Percentiles rank a stretch among this genome's conserved stretches.
Conservation (phyloP, 2,888 invertebrate species). For the Scaeva pyrastri region DNA sequence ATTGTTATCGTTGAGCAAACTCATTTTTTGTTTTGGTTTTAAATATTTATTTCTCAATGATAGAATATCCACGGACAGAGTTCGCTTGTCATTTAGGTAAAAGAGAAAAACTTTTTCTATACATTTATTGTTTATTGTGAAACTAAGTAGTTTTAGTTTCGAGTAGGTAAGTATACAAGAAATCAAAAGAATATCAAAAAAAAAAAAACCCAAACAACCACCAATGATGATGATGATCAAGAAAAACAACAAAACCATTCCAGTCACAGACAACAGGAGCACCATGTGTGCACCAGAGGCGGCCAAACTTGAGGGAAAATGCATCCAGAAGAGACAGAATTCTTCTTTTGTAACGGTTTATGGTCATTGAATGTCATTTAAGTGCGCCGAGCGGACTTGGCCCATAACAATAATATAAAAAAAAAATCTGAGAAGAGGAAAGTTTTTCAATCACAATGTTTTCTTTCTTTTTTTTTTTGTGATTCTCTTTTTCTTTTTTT, state of each 20-base stretch:
- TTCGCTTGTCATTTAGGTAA: constrained; percentile 14
- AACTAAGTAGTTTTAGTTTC: constrained; percentile 63
- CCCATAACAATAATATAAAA: constrained; percentile 30
- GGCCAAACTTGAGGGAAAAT: constrained; percentile 17
- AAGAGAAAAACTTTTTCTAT: constrained; percentile 49
- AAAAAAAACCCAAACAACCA: constrained; percentile 20
- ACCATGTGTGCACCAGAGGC: constrained; percentile 56
- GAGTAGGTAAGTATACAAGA: constrained; percentile 9
- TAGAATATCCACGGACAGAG: neutral
- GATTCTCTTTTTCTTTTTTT: neutral
- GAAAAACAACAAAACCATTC: constrained; percentile 9
- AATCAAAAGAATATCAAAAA: constrained; percentile 40
- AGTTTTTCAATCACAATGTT: constrained; percentile 59
- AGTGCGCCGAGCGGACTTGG: constrained; percentile 37
- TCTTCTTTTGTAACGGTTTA: constrained; percentile 46
- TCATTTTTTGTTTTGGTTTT: constrained; percentile 8
- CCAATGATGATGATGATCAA: constrained; percentile 13
- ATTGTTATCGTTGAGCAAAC: constrained; percentile 44
- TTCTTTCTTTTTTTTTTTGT: neutral
- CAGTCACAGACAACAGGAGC: constrained; percentile 11
- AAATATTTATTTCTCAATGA: constrained; percentile 4
- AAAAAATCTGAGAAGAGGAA: constrained; percentile 58
- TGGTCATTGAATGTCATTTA: constrained; percentile 63
- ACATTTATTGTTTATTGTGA: constrained; percentile 64
- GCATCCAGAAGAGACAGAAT: constrained; percentile 31